phyloP scores from a whole-genome alignment of 2,113 vertebrate genomes.

The Cyprinodon brontotheroides region DNA sequence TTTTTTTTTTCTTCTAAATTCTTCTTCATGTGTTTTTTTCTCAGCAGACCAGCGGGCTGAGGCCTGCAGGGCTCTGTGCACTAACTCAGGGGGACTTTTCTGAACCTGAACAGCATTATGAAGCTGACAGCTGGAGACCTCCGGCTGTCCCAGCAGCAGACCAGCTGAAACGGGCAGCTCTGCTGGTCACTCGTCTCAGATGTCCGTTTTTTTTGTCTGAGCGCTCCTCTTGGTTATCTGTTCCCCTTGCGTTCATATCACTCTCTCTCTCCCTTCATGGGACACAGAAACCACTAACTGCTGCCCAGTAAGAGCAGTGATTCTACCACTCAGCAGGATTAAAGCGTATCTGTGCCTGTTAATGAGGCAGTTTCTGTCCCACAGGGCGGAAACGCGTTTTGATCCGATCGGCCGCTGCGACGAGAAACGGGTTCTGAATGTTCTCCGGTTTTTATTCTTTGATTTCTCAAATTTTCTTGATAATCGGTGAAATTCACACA shows the following conservation, averaged over 20 bases:
- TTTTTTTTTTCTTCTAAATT: conserved; percentile 21
- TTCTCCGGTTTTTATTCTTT: conserved; percentile 9
- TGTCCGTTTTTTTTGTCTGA: conserved; percentile 14
- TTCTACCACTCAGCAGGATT: conserved; percentile 48
- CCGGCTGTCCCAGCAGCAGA: conserved; percentile 55
- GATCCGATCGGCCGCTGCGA: conserved; percentile 27
- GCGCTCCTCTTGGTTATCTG: conserved; percentile 52
- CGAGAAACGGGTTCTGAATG: conserved; percentile 53
- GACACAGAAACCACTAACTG: conserved; percentile 67
- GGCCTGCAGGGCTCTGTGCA: conserved; percentile 64
- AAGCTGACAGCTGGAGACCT: conserved; percentile 49
- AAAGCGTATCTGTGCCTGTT: conserved; percentile 32
- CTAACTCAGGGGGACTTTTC: conserved; percentile 80
- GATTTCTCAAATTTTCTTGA: conserved; percentile 20
- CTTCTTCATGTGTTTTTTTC: conserved; percentile 63
- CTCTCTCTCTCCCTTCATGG: conserved; percentile 25
- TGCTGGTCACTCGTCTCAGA: conserved; percentile 49
- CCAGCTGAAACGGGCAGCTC: conserved; percentile 65
- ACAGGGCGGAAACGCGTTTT: conserved; percentile 55
- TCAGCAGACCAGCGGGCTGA: conserved; percentile 56
- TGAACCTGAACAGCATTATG: conserved; percentile 70
- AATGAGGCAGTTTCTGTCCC: conserved; percentile 57
- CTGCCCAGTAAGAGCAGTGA: conserved; percentile 50
- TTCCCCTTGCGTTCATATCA: conserved; percentile 11
- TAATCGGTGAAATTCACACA: conserved; percentile 34